These are phyloP conservation scores for Oreochromis niloticus DNA, from an alignment of 2,113 vertebrate species.

Conservation along the genomic window DNA sequence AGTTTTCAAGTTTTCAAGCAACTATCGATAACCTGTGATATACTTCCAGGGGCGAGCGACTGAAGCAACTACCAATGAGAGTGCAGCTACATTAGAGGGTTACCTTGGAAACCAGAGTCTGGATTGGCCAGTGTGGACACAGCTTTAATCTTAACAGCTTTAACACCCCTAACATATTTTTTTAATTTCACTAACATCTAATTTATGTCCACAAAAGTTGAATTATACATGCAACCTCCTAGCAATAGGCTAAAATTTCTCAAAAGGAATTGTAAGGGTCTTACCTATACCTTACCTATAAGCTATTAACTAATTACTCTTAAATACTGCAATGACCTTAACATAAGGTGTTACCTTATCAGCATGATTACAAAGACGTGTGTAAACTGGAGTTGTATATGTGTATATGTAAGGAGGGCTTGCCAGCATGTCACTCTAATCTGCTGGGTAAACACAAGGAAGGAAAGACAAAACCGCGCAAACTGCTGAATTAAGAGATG, in stretches of 20 bases:
- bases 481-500: slow-evolving; percentile 1
- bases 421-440: slow-evolving; percentile 39
- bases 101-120: background rate
- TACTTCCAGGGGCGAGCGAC: background rate
- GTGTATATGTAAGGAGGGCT: background rate
- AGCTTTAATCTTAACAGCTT: background rate
- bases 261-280: background rate
- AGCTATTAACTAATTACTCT: background rate
- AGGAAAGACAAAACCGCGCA: slow-evolving; percentile 55
- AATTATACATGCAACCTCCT: background rate
- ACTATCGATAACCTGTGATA: background rate
- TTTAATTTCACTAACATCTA: background rate
- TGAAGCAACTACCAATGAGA: background rate
- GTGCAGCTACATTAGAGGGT: background rate
- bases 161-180: background rate
- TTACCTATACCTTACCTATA: background rate
- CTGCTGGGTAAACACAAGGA: slow-evolving; percentile 55
- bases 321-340: background rate
- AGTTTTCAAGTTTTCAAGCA: background rate
- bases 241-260: background rate
- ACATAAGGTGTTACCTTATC: background rate
- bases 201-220: background rate
- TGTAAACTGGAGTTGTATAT: background rate
- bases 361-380: background rate
- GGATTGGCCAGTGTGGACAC: background rate